Evolutionary conservation across 2,113 vertebrate genomes (phyloP).

Genomic region (Chloebia gouldiae): DNA sequence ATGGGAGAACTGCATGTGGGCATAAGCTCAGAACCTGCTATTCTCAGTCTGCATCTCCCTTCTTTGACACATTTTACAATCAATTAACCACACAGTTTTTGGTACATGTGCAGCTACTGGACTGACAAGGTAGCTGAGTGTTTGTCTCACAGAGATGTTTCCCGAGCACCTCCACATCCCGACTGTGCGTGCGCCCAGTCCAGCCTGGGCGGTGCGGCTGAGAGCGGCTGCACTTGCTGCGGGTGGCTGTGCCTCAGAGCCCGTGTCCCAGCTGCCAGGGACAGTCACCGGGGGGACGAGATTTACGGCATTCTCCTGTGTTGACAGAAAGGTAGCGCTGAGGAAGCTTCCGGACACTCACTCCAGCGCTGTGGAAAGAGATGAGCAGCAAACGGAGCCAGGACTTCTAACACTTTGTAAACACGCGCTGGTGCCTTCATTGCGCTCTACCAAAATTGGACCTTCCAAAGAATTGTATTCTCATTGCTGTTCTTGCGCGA

Average conservation of each 20-base stretch:
- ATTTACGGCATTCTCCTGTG: background rate
- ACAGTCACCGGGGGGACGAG: too few species aligned
- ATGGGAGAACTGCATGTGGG: background rate
- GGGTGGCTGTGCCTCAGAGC: background rate
- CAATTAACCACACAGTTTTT: background rate
- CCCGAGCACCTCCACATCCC: background rate
- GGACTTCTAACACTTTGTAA: background rate
- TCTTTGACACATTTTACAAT: background rate
- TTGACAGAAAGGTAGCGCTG: background rate
- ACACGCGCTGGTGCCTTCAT: fast-evolving
- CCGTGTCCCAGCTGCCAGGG: background rate
- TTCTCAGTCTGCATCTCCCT: background rate
- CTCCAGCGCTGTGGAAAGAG: background rate
- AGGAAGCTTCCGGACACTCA: background rate
- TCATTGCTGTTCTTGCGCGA: background rate
- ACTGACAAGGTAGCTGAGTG: background rate
- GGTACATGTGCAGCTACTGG: background rate
- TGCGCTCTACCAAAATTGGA: background rate
- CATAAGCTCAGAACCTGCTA: background rate
- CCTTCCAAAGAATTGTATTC: background rate
- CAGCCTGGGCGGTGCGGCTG: background rate
- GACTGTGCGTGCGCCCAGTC: fast-evolving
- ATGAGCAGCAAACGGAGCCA: background rate
- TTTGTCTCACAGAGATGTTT: background rate
- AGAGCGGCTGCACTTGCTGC: fast-evolving